phyloP scores from a whole-genome alignment of 2,797 vertebrate species.

The Sebastes vulpes region DNA sequence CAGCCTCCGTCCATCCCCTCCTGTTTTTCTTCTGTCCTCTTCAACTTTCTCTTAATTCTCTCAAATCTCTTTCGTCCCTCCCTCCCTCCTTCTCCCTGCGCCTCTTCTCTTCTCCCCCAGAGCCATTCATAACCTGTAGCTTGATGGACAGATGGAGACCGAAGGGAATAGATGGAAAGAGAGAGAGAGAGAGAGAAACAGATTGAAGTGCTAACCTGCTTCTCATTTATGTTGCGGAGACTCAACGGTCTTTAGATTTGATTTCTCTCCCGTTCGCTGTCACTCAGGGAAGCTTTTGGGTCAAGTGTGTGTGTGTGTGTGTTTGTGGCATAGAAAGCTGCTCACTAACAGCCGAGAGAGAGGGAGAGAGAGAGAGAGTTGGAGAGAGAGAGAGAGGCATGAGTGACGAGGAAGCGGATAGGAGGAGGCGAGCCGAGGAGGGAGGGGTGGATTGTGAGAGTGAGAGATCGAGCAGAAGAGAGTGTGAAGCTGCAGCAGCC shows the following conservation, averaged over 20 bases:
- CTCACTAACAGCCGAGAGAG: conserved; percentile 63
- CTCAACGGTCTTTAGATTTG: conserved; percentile 20
- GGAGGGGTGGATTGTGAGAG: conserved; percentile 73
- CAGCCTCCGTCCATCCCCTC: conserved; percentile 1
- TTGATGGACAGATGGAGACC: conserved; percentile 11
- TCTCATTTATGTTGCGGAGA: conserved; percentile 16
- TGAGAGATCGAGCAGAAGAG: conserved; percentile 77
- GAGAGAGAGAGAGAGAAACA: neutral
- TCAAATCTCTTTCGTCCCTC: neutral
- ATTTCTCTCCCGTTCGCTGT: conserved; percentile 25
- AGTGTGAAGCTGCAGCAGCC: conserved; percentile 86
- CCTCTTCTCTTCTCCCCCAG: neutral
- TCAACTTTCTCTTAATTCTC: conserved; percentile 39
- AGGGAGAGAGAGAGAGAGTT: conserved; percentile 45
- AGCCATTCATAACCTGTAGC: conserved; percentile 32
- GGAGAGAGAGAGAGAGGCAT: conserved; percentile 58
- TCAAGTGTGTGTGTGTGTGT: conserved; percentile 84
- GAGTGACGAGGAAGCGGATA: conserved; percentile 70
- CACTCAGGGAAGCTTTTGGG: conserved; percentile 91
- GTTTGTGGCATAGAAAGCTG: conserved; percentile 64
- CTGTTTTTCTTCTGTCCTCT: conserved; percentile 16
- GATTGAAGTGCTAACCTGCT: neutral
- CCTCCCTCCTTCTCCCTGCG: neutral
- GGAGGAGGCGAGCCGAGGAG: conserved; percentile 63
- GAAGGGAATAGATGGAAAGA: neutral